Evolutionary conservation across 1,140 invertebrate species (phyloP), one percentile per base, ranked within the genome.

Genomic region (Steinernema feltiae): DNA sequence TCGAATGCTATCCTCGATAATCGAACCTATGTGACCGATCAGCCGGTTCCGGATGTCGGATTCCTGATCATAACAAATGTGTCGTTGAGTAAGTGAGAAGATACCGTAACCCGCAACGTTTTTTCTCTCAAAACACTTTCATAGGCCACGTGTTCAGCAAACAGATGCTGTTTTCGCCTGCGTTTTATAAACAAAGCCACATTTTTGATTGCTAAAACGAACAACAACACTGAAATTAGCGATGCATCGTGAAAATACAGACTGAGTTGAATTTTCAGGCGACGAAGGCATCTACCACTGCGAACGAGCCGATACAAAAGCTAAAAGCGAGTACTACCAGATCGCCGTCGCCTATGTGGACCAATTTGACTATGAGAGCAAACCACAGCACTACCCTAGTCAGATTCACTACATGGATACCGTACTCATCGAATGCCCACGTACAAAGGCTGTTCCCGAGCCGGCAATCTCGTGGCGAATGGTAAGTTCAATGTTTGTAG

Each of bases 231-330:
- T n/a, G n/a, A n/a, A n/a, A n/a, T n/a, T n/a, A n/a, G n/a, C n/a
- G n/a, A n/a, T n/a, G n/a, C n/a, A 18, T 41, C 35, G 7, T 41
- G 35, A 41, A 41, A 41, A 41, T 41, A 41, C 7, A 41, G 18
- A 18, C 35, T 7, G 35, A 7, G 7, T 41, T 41, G 7, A 7
- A 41, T 41, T 63, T 63, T 63, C 24, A 63, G 53, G 24, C 2
- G 53, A 63, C 53, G 53, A 63, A 27, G 53, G 53, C 53, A 63
- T 63, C 15, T 63, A 63, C 53, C 53, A 63, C 24, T 63, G 53
- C 53, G 53, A 63, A 21, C 53, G 53, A 63, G 53, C 7, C 2
- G 53, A 63, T 7, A 63, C 15, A 7, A 12, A 21, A 27, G 53
- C 53, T 3, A 63, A 63, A 27, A 63, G 53, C 24, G 53, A 63